Conservation (phyloP, 2,113 vertebrate genomes). For the Actinemys pallida region DNA sequence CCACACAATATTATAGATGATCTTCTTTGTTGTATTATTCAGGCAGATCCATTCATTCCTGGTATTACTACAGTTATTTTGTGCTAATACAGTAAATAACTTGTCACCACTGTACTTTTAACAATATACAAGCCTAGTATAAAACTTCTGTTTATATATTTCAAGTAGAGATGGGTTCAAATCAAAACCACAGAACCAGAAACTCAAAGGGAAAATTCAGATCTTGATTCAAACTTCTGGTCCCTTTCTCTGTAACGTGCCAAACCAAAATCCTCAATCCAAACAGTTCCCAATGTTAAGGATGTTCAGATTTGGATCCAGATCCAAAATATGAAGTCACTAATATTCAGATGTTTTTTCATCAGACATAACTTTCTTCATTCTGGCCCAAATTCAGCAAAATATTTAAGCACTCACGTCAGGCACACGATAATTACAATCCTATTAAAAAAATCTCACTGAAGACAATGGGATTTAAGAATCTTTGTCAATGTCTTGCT, state of each 20-base stretch:
- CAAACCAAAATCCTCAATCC: not conserved
- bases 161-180: not conserved
- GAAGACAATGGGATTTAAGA: not conserved
- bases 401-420: not conserved
- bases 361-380: not conserved
- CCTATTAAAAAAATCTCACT: fast-evolving
- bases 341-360: not conserved
- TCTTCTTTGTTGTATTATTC: not conserved
- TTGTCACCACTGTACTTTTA: not conserved
- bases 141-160: fast-evolving
- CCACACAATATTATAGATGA: not conserved
- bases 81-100: not conserved
- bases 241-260: fast-evolving
- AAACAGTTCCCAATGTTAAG: not conserved
- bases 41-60: not conserved
- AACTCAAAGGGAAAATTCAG: not conserved
- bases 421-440: not conserved
- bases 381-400: not conserved
- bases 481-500: not conserved
- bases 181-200: not conserved
- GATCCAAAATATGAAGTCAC: not conserved
- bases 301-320: fast-evolving
- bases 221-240: not conserved
- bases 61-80: not conserved
- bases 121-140: fast-evolving